Base-by-base conservation (phyloP, 2,888 invertebrate genomes). In the Polyploca ridens region DNA sequence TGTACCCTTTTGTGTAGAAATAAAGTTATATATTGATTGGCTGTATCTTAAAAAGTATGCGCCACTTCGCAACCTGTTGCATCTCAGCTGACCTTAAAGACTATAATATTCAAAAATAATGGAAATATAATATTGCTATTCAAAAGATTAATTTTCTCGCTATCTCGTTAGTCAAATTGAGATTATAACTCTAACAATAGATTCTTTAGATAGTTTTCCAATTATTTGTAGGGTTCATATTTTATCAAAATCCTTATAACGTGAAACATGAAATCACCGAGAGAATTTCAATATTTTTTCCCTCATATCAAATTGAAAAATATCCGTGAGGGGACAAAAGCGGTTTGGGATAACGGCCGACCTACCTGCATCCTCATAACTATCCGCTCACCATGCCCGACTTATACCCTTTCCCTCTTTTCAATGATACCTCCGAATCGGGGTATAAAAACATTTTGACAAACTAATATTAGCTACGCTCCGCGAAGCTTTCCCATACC, bases 281-380 rank as follows among this genome's bases (percentile, higher is more conserved):
- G 58, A 66, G 61, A 61, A 44, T 61, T 61, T 63, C 65, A 62
- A 70, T 66, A 65, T 66, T 64, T 62, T 63, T 54, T 19, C 70
- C 76, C 71, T 74, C 79, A 75, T 78, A 77, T 79, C 77, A 77
- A 80, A 83, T 77, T 79, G 80, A 78, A 83, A 80, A 80, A 74
- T 78, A 79, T 79, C 75, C 72, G 69, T 71, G 71, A 66, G 74
- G 74, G 72, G 67, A 70, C 69, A 75, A 77, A 74, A 70, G 70
- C 66, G 68, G 64, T 67, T 64, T 57, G 63, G 63, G 64, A 46
- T n/a, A 46, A 14, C n/a, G 46, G 6, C 46, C 46, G 46, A 46
- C 64, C 65, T 80, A 78, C 82, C 79, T 75, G 76, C 67, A 68
- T 68, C 74, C 78, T 71, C 65, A 46, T 69, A 74, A 72, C 74